Evolutionary conservation across 2,113 vertebrate species (phyloP), one percentile per base, ranked within the genome.

Genomic region (Atlantisia rogersi): DNA sequence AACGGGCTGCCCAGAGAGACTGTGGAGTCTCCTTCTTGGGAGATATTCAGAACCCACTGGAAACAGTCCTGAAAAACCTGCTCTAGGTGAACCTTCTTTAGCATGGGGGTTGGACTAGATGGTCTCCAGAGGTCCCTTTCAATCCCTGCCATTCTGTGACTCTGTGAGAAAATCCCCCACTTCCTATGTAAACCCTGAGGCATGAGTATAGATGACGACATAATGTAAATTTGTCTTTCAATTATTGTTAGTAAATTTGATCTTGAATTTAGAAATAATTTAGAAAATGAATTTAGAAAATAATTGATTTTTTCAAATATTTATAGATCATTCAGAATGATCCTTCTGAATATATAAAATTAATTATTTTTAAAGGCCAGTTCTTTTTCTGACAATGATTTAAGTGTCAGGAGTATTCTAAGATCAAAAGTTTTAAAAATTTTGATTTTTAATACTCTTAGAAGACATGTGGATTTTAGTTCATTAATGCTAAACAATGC

Each of bases 281-380:
- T n/a, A n/a, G n/a, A n/a, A n/a, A n/a, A n/a, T 44, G 14, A 84
- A 94, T 87, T 80, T 67, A n/a, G 15, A 44, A 88, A 78, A 32
- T 2, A 88, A 55, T 60, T 35, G 5, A 5, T 1, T 37, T 55
- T 44, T 65, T 11, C 11, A 37, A 48, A 44, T 71, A 58, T 24
- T 53, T 5, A 28, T 29, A 71, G 2, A 11, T 83, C 62, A 3
- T 58, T 73, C 31, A 59, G 21, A 83, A 58, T 20, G 70, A 91
- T 73, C 18, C 5, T 35, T 48, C 32, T 62, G 35, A 65, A 37
- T 58, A n/a, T 48, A 22, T 39, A 67, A 62, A 58, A 3, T 0
- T 0, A 18, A 2, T 15, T 68, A 2, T 40, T 58, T 64, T 35
- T 25, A 7, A 73, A 68, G 15, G 6, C 4, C 1, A 22, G 11